phyloP scores from a whole-genome alignment of 1,140 invertebrate genomes.

The Drosophila pseudoobscura region DNA sequence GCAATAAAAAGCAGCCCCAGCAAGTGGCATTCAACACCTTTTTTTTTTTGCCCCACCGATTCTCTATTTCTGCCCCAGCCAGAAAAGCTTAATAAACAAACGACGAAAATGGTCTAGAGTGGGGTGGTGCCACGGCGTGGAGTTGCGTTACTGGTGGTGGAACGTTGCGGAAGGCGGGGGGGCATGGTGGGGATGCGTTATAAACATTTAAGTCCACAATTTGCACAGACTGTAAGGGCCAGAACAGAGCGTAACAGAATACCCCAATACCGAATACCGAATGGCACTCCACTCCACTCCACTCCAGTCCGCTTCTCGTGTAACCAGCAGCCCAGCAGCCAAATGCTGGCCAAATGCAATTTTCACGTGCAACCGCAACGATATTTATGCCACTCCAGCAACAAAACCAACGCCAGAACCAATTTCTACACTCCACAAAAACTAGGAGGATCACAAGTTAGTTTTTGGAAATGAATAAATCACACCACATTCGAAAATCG shows the following conservation, averaged over 20 bases:
- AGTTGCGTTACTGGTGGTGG: not conserved
- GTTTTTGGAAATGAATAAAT: too few relatives aligned
- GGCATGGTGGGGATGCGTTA: constrained; percentile 47
- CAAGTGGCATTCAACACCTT: constrained; percentile 80
- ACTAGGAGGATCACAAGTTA: too few relatives aligned
- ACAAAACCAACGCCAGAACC: constrained; percentile 61
- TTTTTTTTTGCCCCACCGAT: constrained; percentile 30
- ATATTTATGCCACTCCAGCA: constrained; percentile 79
- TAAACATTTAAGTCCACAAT: constrained; percentile 82
- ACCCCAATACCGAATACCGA: not conserved
- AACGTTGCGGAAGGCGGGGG: constrained; percentile 4
- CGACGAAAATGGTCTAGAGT: constrained; percentile 56
- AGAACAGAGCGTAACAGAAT: constrained; percentile 29
- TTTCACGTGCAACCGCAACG: constrained; percentile 81
- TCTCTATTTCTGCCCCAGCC: constrained; percentile 48
- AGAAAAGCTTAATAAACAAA: constrained; percentile 81
- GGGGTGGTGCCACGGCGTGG: constrained; percentile 19
- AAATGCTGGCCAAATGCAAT: constrained; percentile 76
- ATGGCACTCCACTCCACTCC: constrained; percentile 15
- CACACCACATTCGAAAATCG: not conserved
- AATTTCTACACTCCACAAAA: constrained; percentile 33
- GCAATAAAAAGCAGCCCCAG: constrained; percentile 78
- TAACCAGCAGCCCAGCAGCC: constrained; percentile 40
- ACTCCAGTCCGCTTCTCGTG: constrained; percentile 22
- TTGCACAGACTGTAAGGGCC: constrained; percentile 68